Evolutionary conservation across 2,797 vertebrate genomes (phyloP).

Genomic region (Adelosebastes latens): DNA sequence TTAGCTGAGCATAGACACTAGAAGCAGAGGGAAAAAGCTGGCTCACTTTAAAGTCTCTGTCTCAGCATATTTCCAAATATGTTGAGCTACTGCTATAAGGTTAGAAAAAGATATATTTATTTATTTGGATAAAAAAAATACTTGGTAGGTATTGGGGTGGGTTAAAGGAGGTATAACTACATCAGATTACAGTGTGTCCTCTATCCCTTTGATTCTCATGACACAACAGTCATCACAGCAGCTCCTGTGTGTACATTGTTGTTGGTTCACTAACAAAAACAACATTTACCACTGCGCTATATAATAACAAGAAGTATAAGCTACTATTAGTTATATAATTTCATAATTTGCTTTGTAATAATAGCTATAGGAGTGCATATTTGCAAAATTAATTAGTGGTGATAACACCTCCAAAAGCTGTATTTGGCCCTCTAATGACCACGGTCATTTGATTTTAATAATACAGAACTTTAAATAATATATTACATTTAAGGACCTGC

Average conservation of each 20-base stretch:
- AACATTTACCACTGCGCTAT: not conserved
- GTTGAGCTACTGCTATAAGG: not conserved
- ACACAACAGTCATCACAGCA: too few relatives aligned
- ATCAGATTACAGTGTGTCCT: not conserved
- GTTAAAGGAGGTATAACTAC: not conserved
- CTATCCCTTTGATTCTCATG: not conserved
- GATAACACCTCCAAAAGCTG: too few relatives aligned
- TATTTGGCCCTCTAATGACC: too few relatives aligned
- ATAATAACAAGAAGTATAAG: not conserved
- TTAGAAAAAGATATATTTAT: not conserved
- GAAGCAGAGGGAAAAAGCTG: not conserved
- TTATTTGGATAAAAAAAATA: not conserved
- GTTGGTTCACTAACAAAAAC: not conserved
- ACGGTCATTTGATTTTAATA: not conserved
- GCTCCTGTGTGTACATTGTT: too few relatives aligned
- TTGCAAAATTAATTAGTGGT: too few relatives aligned
- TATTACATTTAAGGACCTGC: not conserved
- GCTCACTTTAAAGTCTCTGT: not conserved
- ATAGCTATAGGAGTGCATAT: too few relatives aligned
- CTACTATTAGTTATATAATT: not conserved
- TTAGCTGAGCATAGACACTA: not conserved
- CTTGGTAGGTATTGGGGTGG: not conserved
- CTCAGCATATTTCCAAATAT: not conserved
- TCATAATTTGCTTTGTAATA: not conserved
- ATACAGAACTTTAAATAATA: not conserved